These are phyloP conservation scores for Phyllotreta cruciferae DNA, from an alignment of 2,888 invertebrate species.

Conservation along the genomic window DNA sequence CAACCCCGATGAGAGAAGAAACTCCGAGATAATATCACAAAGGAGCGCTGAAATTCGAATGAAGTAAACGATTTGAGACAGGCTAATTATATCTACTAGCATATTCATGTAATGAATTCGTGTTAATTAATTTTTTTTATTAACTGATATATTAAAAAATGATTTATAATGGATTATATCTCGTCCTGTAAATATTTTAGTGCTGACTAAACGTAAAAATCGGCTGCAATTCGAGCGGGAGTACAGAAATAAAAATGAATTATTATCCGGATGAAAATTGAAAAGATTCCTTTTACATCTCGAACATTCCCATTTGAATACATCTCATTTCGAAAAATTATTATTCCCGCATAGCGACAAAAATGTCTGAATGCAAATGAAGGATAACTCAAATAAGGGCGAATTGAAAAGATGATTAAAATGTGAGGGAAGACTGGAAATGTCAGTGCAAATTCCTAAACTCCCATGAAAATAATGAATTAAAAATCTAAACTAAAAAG, in stretches of 20 bases:
- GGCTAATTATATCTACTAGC: conserved; percentile 1
- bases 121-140: too few relatives aligned
- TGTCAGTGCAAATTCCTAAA: conserved; percentile 36
- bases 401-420: conserved; percentile 40
- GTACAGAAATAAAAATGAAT: conserved; percentile 28
- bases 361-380: conserved; percentile 36
- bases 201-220: conserved; percentile 3
- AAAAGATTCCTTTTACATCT: conserved; percentile 23
- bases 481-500: conserved; percentile 35
- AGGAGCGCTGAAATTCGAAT: conserved; percentile 15
- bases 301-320: conserved; percentile 30
- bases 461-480: conserved; percentile 35
- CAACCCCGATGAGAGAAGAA: conserved; percentile 9
- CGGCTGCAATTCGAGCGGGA: conserved; percentile 15
- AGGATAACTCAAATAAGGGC: conserved; percentile 38
- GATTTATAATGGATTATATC: too few relatives aligned
- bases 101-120: neutral
- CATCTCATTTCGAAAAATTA: conserved; percentile 32
- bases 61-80: conserved; percentile 2
- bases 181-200: neutral
- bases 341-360: conserved; percentile 28
- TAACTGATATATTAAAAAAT: too few relatives aligned
- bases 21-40: conserved; percentile 19
- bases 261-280: conserved; percentile 25
- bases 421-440: conserved; percentile 38